Percentiles rank a stretch among this genome's conserved stretches.
Conservation (phyloP, 2,113 vertebrate species). For the Platysteira castanea region DNA sequence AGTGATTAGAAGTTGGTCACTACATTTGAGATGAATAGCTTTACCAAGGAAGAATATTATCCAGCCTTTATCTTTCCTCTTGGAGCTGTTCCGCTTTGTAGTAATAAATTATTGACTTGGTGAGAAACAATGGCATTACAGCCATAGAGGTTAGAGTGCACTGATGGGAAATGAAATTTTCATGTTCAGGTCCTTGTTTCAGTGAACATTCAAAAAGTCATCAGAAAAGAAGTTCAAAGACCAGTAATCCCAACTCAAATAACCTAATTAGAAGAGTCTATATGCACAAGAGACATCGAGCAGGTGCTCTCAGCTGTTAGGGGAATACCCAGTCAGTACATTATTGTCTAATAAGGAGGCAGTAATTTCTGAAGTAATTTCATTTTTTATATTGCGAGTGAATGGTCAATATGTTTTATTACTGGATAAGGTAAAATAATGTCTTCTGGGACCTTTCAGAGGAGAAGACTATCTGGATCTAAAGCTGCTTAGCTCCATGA, state of each 20-base stretch:
- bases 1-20: neutral
- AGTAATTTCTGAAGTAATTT: neutral
- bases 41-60: neutral
- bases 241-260: neutral
- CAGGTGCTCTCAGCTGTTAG: neutral
- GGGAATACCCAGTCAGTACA: neutral
- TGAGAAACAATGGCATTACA: neutral
- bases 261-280: neutral
- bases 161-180: neutral
- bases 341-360: neutral
- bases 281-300: neutral
- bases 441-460: neutral
- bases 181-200: neutral
- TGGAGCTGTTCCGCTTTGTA: neutral
- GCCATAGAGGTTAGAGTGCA: neutral
- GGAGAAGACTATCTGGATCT: neutral
- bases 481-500: neutral
- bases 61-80: neutral
- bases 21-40: neutral
- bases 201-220: neutral
- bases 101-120: neutral
- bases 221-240: neutral
- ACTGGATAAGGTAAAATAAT: neutral
- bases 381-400: neutral
- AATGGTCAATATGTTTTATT: neutral